Percentiles rank a stretch among this genome's conserved stretches.
These are phyloP conservation scores for Sylvietta virens DNA, from an alignment of 2,113 vertebrate species.

Conservation along the genomic window DNA sequence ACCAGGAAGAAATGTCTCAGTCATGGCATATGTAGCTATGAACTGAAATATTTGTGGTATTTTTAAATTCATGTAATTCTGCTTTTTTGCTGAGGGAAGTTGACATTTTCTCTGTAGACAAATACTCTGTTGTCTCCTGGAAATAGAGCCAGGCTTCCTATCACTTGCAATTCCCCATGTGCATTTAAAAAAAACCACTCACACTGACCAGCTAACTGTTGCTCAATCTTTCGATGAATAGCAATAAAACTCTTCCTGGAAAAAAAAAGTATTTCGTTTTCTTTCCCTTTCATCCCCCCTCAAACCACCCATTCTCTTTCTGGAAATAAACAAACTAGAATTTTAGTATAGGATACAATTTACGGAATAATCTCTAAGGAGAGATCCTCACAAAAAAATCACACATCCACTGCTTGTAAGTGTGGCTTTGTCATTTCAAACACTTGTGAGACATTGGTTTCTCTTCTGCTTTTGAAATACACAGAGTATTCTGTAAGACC, in stretches of 20 bases:
- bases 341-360: neutral
- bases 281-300: neutral
- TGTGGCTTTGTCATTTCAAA: neutral
- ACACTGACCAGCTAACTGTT: neutral
- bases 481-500: neutral
- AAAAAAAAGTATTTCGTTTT: neutral
- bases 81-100: neutral
- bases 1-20: neutral
- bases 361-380: neutral
- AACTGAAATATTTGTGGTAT: neutral
- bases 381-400: neutral
- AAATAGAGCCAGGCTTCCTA: neutral
- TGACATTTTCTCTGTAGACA: neutral
- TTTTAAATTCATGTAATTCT: neutral
- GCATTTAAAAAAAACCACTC: neutral
- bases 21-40: neutral
- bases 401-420: neutral
- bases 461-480: slow-evolving; percentile 17
- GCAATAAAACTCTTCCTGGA: neutral
- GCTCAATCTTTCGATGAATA: neutral
- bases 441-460: neutral
- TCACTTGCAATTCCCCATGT: neutral
- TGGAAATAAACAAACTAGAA: neutral
- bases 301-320: neutral
- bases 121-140: neutral